A percentile compares a stretch with the other conserved stretches of the same genome.
phyloP scores from a whole-genome alignment of 2,888 invertebrate species.

The Lomographa bimaculata region DNA sequence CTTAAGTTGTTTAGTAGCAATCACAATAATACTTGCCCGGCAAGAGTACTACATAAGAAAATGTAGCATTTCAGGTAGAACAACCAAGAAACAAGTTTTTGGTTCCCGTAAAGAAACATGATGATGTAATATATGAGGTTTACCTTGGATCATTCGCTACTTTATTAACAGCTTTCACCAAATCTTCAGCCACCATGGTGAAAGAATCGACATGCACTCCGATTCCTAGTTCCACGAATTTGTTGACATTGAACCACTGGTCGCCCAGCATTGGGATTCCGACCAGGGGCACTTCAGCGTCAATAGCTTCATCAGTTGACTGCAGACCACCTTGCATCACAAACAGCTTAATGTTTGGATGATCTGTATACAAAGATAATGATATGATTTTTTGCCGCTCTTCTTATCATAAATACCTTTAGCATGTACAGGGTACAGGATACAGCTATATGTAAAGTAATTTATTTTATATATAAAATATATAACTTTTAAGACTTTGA shows the following conservation, averaged over 20 bases:
- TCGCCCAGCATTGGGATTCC: conserved; percentile 62
- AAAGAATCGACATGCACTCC: conserved; percentile 31
- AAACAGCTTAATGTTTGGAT: conserved; percentile 68
- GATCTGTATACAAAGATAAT: conserved; percentile 39
- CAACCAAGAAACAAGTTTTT: no score
- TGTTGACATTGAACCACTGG: conserved; percentile 55
- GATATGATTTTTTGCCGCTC: background rate
- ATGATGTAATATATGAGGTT: no score
- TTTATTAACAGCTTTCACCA: conserved; percentile 30
- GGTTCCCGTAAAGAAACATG: no score
- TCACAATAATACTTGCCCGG: no score
- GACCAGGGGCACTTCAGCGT: conserved; percentile 55
- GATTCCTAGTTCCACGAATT: conserved; percentile 37
- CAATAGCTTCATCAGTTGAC: conserved; percentile 62
- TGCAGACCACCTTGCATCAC: conserved; percentile 68
- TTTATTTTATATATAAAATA: no score
- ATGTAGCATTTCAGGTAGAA: no score
- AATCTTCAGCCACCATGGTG: conserved; percentile 29
- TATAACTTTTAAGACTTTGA: no score
- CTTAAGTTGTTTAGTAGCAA: no score
- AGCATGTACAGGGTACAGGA: no score
- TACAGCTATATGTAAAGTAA: no score
- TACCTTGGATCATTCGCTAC: conserved; percentile 32
- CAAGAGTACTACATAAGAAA: no score
- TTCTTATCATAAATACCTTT: no score